Base-by-base conservation (phyloP, 2,888 invertebrate species). In the Chrysolina oricalcia region DNA sequence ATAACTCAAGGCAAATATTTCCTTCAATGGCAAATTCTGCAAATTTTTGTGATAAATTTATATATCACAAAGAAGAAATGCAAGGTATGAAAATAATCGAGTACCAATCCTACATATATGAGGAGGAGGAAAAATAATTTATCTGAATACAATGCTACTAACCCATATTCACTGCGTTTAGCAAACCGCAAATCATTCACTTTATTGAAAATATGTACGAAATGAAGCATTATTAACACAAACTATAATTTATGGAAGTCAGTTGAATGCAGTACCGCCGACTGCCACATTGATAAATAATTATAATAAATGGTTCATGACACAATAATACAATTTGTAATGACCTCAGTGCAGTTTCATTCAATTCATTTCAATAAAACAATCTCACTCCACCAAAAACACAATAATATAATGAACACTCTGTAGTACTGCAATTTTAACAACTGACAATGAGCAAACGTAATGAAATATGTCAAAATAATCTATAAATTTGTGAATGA, bases 151-250 rank as follows among this genome's bases (percentile, higher is more conserved):
- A 50, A 50, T 50, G 50, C 50, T 50, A n/a, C 50, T 17, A 6
- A 15, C 4, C 9, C 50, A 17, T 50, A 19, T 19, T 50, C 50
- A 50, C 0, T 19, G 50, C 50, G 19, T 50, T 9, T 8, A 50
- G 50, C 19, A 19, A 50, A n/a, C 19, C 4, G 50, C 19, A 50
- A 50, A 50, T 50, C 50, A 17, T 50, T 50, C 50, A 50, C 19
- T 50, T 50, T n/a, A 50, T 50, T 50, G 50, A 50, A 50, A 50
- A 19, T 50, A 50, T 50, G 50, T 50, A 50, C 50, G 19, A 19
- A 50, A 50, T 19, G 17, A 50, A 19, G 19, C n/a, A 50, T 19
- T 50, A 50, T 50, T 50, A 50, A 50, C 19, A 19, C 19, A 50
- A 50, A 50, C 6, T 9, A 50, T 50, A 50, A 50, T 50, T 50